Evolutionary conservation across 2,797 vertebrate species (phyloP), one percentile per base, ranked within the genome.

Genomic region (Glyptemys insculpta): DNA sequence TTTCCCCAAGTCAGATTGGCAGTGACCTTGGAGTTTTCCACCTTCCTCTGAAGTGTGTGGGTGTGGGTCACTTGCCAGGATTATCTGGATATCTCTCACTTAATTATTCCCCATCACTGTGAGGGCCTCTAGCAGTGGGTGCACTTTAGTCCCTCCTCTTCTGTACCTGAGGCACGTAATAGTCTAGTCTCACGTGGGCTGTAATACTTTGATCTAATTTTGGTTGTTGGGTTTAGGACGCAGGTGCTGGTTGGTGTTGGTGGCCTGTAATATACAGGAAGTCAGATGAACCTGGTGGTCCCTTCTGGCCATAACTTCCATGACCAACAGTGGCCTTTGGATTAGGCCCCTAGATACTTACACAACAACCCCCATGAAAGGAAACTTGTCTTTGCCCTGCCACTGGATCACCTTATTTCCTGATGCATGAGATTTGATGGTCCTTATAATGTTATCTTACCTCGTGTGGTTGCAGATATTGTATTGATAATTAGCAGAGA

Each of bases 41-140:
- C 12, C 53, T 83, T 62, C 57, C 57, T 8, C 80, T 4, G 8
- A 2, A 25, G 9, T 0, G 0, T 0, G 0, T 21, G 0, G 80
- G 0, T 0, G 0, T 21, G 0, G 80, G 79, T 25, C 41, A 80
- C 15, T 31, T 80, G 50, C 81, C 79, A 88, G 3, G 11, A 5
- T 6, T 5, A 31, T 62, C 57, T 29, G 10, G 29, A 12, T 62
- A 34, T 12, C 14, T 15, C 29, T 62, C 57, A 59, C 12, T 59
- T 59, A 62, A 62, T 62, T 31, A 62, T 62, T 62, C 27, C 6
- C 29, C 6, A 29, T 62, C 27, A 62, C 14, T 62, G 57, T 31
- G 59, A 6, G 59, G 31, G 59, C 14, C 31, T 16, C 31, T 31
- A 62, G 31, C 29, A 34, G 14, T 34, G 31, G 27, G 3, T 21